phyloP scores from a whole-genome alignment of 92 coral and sea anemone species.

The Palythoa caribaeorum region DNA sequence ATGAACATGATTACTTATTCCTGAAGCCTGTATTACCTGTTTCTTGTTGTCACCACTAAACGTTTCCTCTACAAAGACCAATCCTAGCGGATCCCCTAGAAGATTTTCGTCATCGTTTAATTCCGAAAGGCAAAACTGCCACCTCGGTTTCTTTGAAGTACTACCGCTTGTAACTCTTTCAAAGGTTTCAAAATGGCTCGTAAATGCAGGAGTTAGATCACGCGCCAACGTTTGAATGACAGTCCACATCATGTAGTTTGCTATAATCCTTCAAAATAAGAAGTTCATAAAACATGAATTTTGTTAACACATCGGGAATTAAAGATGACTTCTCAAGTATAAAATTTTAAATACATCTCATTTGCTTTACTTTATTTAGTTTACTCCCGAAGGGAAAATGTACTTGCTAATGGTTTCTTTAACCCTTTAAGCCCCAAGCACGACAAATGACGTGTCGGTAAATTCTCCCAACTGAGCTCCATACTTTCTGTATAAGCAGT shows the following conservation, averaged over 20 bases:
- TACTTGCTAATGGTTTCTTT: no score
- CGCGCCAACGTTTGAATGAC: slow-evolving; percentile 31
- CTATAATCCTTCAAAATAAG: slow-evolving; percentile 40
- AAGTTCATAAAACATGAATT: neutral
- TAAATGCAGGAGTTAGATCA: slow-evolving; percentile 43
- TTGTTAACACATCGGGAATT: no score
- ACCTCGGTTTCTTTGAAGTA: slow-evolving; percentile 33
- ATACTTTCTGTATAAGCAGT: no score
- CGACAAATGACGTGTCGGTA: no score
- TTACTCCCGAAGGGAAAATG: no score
- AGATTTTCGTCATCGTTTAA: slow-evolving; percentile 59
- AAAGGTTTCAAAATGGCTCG: slow-evolving; percentile 23
- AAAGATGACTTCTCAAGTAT: no score
- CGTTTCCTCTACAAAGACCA: slow-evolving; percentile 80
- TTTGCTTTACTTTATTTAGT: no score
- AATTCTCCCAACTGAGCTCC: no score
- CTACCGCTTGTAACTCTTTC: slow-evolving; percentile 31
- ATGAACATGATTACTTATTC: no score
- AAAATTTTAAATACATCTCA: no score
- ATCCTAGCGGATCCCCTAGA: slow-evolving; percentile 86
- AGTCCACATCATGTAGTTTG: slow-evolving; percentile 72
- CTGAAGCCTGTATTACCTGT: slow-evolving; percentile 54
- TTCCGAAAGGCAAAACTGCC: slow-evolving; percentile 58
- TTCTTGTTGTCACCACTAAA: slow-evolving; percentile 76
- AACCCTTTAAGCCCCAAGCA: no score